Conservation (phyloP, 1,140 invertebrate genomes). For the Drosophila repletoides region DNA sequence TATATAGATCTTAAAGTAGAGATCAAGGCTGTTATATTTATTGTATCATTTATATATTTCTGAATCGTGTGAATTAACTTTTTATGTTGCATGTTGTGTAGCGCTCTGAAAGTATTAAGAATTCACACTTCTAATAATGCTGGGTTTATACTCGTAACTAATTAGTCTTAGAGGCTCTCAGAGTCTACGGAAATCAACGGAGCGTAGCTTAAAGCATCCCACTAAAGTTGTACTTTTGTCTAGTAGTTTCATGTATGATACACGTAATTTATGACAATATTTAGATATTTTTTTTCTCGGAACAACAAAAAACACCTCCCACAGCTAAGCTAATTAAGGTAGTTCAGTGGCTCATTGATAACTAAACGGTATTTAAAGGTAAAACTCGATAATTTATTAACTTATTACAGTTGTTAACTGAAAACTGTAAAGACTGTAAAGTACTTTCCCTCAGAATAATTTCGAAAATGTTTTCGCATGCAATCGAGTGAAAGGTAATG, state of each 20-base stretch:
- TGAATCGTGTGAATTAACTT: neutral
- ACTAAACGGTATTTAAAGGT: slow-evolving; percentile 65
- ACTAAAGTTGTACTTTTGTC: slow-evolving; percentile 15
- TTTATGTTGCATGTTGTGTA: slow-evolving; percentile 2
- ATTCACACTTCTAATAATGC: slow-evolving; percentile 17
- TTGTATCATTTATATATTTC: too few relatives aligned
- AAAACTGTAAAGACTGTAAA: slow-evolving; percentile 1
- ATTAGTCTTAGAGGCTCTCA: slow-evolving; percentile 14
- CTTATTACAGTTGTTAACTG: slow-evolving; percentile 65
- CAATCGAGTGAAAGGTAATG: slow-evolving; percentile 65
- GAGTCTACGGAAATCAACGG: slow-evolving; percentile 25
- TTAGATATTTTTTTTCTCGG: slow-evolving; percentile 73
- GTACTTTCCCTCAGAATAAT: neutral
- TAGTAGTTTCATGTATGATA: slow-evolving; percentile 37
- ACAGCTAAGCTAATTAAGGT: slow-evolving; percentile 53
- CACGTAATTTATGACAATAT: slow-evolving; percentile 58
- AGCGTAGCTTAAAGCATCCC: slow-evolving; percentile 26
- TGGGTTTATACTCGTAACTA: slow-evolving; percentile 22
- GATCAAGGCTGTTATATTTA: too few relatives aligned
- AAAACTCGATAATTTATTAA: slow-evolving; percentile 76
- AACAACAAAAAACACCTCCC: too few relatives aligned
- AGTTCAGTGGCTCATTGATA: slow-evolving; percentile 66
- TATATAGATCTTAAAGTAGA: too few relatives aligned
- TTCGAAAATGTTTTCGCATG: slow-evolving; percentile 23
- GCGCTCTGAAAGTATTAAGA: neutral